These are phyloP conservation scores for Nothocercus nigrocapillus DNA, from an alignment of 2,113 vertebrate genomes.

Conservation along the genomic window DNA sequence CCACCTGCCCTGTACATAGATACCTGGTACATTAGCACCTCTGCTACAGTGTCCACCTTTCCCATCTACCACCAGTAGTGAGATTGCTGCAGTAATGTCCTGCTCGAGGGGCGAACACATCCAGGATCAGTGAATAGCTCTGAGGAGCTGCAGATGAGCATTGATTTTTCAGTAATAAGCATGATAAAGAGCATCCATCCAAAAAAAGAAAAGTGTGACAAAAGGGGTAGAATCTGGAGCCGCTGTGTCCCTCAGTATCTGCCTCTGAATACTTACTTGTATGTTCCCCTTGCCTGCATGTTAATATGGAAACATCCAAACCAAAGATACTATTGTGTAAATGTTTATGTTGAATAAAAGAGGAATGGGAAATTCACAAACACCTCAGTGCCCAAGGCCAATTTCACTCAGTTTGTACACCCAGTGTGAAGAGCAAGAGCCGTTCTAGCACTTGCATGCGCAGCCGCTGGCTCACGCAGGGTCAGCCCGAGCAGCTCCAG, in stretches of 20 bases:
- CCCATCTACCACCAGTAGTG: not conserved
- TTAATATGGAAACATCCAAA: not conserved
- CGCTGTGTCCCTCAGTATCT: not conserved
- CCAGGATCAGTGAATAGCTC: not conserved
- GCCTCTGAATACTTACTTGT: not conserved
- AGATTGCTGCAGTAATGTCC: not conserved
- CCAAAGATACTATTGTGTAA: not conserved
- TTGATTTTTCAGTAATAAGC: not conserved
- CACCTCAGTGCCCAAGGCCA: not conserved
- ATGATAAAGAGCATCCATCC: not conserved
- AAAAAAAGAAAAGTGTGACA: not conserved
- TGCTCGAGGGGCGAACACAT: not conserved
- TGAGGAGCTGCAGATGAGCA: not conserved
- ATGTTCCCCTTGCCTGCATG: not conserved
- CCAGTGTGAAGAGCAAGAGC: fast-evolving
- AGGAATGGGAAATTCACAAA: not conserved
- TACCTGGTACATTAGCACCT: not conserved
- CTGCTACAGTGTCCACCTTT: not conserved
- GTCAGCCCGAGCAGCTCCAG: not conserved
- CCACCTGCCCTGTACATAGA: not conserved
- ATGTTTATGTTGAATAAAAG: not conserved
- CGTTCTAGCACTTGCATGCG: not conserved
- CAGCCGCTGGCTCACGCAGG: not conserved
- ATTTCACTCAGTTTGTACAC: not conserved
- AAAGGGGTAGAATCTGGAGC: not conserved